phyloP scores from a whole-genome alignment of 30 jellyfish, hydroid and myxozoan species.

The Aurelia sp. region DNA sequence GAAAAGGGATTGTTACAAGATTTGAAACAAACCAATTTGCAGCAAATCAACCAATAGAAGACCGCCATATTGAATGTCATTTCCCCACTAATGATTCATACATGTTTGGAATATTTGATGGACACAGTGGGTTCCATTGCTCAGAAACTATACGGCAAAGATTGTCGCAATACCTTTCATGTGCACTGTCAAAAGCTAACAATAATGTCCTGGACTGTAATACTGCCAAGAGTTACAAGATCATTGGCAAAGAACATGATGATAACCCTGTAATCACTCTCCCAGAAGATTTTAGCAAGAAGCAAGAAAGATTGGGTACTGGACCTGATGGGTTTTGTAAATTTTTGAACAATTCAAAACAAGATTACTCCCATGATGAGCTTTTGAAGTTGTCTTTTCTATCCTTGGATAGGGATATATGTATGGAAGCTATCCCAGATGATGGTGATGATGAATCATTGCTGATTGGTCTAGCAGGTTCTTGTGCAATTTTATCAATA shows the following conservation, averaged over 20 bases:
- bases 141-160: slow-evolving; percentile 84
- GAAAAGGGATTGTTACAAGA: slow-evolving; percentile 65
- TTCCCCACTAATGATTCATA: slow-evolving; percentile 48
- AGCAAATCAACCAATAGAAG: slow-evolving; percentile 97
- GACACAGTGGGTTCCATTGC: slow-evolving; percentile 99
- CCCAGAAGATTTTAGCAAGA: slow-evolving; percentile 71
- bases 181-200: slow-evolving; percentile 51
- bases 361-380: slow-evolving; percentile 37
- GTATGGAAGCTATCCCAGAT: slow-evolving; percentile 94
- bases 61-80: slow-evolving; percentile 91
- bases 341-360: background rate
- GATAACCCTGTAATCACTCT: slow-evolving; percentile 51
- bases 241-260: slow-evolving; percentile 62
- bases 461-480: slow-evolving; percentile 94
- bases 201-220: background rate
- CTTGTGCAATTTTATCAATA: slow-evolving; percentile 96
- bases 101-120: slow-evolving; percentile 95
- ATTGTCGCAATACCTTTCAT: slow-evolving; percentile 77
- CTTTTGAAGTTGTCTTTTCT: slow-evolving; percentile 60
- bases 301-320: slow-evolving; percentile 71
- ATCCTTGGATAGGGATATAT: slow-evolving; percentile 88
- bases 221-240: background rate
- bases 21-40: slow-evolving; percentile 89
- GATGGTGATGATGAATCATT: slow-evolving; percentile 84
- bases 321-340: slow-evolving; percentile 65